Conservation (phyloP, 2,113 vertebrate species). For the Onychostruthus taczanowskii region DNA sequence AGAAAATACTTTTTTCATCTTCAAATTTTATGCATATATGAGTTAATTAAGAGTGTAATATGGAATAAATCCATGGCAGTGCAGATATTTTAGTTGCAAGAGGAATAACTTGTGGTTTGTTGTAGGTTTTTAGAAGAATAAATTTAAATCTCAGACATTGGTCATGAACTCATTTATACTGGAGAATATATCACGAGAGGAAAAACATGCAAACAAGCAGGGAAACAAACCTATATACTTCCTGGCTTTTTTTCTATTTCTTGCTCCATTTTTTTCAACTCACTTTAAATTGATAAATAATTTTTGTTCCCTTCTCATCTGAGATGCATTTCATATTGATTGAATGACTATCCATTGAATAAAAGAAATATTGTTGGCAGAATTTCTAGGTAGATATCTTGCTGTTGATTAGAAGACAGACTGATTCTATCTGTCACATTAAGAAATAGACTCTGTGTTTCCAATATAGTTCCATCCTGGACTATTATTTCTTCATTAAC, state of each 20-base stretch:
- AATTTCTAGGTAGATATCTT: neutral
- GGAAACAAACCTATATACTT: neutral
- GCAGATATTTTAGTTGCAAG: neutral
- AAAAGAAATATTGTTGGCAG: neutral
- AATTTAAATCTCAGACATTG: constrained; percentile 11
- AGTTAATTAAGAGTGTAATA: constrained; percentile 36
- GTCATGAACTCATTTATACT: constrained; percentile 15
- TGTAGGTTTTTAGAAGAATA: constrained; percentile 25
- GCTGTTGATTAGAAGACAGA: neutral
- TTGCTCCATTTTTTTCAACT: neutral
- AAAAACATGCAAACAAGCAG: constrained; percentile 24
- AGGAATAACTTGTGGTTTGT: constrained; percentile 14
- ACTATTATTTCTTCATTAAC: constrained; percentile 52
- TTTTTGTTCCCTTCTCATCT: neutral
- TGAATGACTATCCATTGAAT: neutral
- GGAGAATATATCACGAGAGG: neutral
- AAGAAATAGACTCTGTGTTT: neutral
- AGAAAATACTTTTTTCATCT: constrained; percentile 16
- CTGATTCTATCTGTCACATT: constrained; percentile 20
- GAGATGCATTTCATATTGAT: constrained; percentile 1
- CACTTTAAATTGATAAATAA: neutral
- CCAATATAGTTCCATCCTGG: neutral
- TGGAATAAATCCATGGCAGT: constrained; percentile 19
- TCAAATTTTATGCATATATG: constrained; percentile 18
- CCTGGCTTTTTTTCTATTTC: neutral